Evolutionary conservation across 2,888 invertebrate species (phyloP), one percentile per base, ranked within the genome.

Genomic region (Sinelater perroti): DNA sequence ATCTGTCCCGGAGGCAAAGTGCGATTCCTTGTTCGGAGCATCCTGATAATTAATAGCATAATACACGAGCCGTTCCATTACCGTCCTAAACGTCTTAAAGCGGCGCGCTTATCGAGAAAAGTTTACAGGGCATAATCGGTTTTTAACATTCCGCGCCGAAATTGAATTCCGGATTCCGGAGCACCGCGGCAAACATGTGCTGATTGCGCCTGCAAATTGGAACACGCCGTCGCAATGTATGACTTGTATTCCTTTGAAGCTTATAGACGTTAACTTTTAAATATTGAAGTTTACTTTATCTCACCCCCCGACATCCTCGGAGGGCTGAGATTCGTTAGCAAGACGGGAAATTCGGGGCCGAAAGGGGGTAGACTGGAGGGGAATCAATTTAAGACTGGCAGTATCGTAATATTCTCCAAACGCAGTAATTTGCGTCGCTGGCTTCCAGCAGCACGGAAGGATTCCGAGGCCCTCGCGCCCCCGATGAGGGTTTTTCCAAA

Each of bases 41-140:
- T 68, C 64, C 64, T 67, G 68, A 72, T 72, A 72, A 73, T 72
- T 72, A 72, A 73, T 70, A 71, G 71, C 67, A 68, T 69, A 72
- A 70, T 70, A 72, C 67, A 63, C 65, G 65, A 53, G 40, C 62
- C 65, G 31, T 62, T 63, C 70, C 65, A 68, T 69, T 71, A 70
- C 67, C 67, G 64, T 53, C 56, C 60, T 67, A 63, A 69, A 68
- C 66, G 68, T 67, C 68, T 68, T 68, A 66, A 56, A 61, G 53
- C 61, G 57, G 61, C 66, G 66, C 58, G 61, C 61, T 64, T 64
- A 65, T 65, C 60, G 56, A 54, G 64, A 52, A 44, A 67, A 67
- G 64, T 69, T 67, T 63, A 57, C 63, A 60, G 64, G 67, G 59
- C 56, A 47, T 70, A 70, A 72, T 72, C 69, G 68, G 65, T 70